These are phyloP conservation scores for Spilosoma lubricipeda DNA, from an alignment of 2,888 invertebrate genomes.

Conservation along the genomic window DNA sequence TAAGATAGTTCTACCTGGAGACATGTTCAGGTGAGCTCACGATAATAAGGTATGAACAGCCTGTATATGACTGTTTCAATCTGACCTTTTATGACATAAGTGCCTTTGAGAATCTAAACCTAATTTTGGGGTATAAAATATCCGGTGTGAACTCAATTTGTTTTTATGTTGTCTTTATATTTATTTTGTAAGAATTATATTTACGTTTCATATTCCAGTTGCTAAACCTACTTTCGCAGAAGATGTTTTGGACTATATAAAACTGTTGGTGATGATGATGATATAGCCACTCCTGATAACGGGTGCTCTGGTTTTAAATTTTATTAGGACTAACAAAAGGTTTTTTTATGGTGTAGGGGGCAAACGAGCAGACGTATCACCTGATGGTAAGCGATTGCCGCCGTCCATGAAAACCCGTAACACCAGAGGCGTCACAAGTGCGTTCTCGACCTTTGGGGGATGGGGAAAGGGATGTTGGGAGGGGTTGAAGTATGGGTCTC, in stretches of 20 bases:
- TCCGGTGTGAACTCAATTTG: background rate
- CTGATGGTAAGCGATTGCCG: no score
- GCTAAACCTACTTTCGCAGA: background rate
- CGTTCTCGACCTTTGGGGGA: no score
- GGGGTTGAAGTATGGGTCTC: no score
- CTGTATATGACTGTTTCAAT: background rate
- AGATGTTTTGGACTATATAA: no score
- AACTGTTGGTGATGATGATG: no score
- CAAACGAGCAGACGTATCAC: fast-evolving
- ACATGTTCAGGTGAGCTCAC: constrained; percentile 12
- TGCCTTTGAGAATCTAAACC: constrained; percentile 6
- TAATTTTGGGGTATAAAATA: background rate
- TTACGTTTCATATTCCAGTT: background rate
- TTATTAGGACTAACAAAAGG: no score
- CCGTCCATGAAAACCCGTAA: no score
- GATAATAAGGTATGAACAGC: constrained; percentile 2
- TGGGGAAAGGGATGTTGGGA: no score
- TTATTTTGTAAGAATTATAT: background rate
- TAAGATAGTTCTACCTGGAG: constrained; percentile 25
- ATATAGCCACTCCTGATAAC: no score
- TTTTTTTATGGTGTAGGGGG: no score
- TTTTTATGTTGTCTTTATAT: background rate
- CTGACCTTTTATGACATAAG: background rate
- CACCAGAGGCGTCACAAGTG: no score
- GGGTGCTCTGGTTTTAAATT: no score